Conservation (phyloP, 2,888 invertebrate species). For the Bellardia pandia region DNA sequence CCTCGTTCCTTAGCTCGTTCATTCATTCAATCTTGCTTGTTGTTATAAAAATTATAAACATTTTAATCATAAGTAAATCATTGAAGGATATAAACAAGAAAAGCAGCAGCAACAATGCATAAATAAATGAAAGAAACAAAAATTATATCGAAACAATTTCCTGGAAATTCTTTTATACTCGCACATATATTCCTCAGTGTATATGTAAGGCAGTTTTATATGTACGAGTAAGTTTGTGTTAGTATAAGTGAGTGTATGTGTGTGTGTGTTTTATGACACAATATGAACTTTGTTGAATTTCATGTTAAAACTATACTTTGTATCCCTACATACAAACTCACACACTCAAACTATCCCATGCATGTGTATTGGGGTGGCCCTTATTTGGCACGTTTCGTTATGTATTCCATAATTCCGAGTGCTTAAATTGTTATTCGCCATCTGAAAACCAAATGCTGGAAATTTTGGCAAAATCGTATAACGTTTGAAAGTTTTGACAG, state of each 20-base stretch:
- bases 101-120: neutral
- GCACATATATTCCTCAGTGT: neutral
- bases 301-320: slow-evolving; percentile 47
- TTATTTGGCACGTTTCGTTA: too few relatives aligned
- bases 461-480: too few relatives aligned
- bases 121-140: slow-evolving; percentile 10
- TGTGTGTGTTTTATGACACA: slow-evolving; percentile 28
- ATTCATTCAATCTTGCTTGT: slow-evolving; percentile 33
- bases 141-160: slow-evolving; percentile 61
- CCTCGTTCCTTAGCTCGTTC: slow-evolving; percentile 1
- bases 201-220: neutral
- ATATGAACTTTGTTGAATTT: slow-evolving; percentile 74
- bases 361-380: neutral
- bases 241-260: neutral
- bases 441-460: too few relatives aligned
- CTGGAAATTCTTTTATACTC: slow-evolving; percentile 53
- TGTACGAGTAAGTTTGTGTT: neutral
- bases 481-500: too few relatives aligned
- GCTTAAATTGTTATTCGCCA: too few relatives aligned
- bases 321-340: neutral
- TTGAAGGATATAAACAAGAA: slow-evolving; percentile 56
- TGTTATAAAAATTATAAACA: slow-evolving; percentile 49
- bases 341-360: neutral
- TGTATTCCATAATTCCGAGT: too few relatives aligned
- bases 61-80: slow-evolving; percentile 69